These are phyloP conservation scores for Xestia xanthographa DNA, from an alignment of 2,888 invertebrate genomes.

Conservation along the genomic window DNA sequence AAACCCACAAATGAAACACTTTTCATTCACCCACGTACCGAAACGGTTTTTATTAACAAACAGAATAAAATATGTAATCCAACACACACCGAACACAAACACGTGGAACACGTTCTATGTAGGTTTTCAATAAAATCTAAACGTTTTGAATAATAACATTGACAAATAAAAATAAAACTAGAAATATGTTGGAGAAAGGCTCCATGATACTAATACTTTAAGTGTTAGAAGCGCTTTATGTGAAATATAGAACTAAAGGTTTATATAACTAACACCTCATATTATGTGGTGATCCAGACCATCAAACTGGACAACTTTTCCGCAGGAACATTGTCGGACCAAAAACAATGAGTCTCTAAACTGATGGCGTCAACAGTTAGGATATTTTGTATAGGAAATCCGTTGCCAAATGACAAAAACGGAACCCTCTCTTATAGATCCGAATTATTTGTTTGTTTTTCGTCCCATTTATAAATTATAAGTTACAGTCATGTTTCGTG, in stretches of 20 bases:
- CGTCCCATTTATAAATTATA: background rate
- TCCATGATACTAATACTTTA: background rate
- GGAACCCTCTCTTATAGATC: no score
- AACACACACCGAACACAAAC: background rate
- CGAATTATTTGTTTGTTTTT: no score
- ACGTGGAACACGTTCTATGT: background rate
- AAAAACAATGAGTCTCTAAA: no score
- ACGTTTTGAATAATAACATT: background rate
- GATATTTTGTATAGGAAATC: no score
- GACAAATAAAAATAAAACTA: background rate
- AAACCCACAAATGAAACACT: background rate
- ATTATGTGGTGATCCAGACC: no score
- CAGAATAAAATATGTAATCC: background rate
- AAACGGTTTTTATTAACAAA: background rate
- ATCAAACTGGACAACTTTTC: no score
- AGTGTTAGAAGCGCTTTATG: background rate
- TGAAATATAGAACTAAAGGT: background rate
- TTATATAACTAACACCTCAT: background rate
- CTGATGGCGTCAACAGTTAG: no score
- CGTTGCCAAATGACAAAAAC: no score
- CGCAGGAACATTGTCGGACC: no score
- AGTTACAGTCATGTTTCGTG: background rate
- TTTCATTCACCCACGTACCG: background rate
- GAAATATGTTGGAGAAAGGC: background rate
- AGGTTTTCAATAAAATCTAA: background rate